Conservation (phyloP, 2,888 invertebrate species). For the Ephialtes manifestator region DNA sequence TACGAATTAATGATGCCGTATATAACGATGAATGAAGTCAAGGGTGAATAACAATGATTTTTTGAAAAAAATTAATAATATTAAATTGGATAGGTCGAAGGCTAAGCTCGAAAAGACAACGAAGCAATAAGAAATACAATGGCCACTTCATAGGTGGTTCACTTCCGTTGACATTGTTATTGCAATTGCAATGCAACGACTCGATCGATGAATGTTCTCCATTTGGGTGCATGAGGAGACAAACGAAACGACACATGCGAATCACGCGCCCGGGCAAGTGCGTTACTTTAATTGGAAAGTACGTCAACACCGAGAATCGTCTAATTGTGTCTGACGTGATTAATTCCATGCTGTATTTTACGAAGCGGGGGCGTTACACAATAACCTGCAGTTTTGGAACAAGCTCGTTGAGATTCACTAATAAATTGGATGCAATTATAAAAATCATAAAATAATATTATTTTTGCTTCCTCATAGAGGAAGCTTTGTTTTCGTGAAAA, state of each 20-base stretch:
- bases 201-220: constrained; percentile 43
- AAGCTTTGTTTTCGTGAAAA: neutral
- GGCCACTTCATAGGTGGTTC: constrained; percentile 10
- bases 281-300: constrained; percentile 66
- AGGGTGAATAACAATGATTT: neutral
- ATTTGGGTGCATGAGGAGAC: constrained; percentile 23
- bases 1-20: neutral
- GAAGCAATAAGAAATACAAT: constrained; percentile 7
- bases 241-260: constrained; percentile 52
- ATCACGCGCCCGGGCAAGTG: constrained; percentile 44
- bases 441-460: no score
- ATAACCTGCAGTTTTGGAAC: neutral
- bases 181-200: constrained; percentile 60
- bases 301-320: constrained; percentile 39
- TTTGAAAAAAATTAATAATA: neutral
- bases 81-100: neutral
- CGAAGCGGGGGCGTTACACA: neutral
- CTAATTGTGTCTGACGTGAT: constrained; percentile 6
- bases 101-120: neutral
- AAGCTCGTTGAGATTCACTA: neutral
- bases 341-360: neutral
- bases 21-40: neutral
- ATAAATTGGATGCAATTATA: neutral
- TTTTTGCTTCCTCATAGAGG: no score
- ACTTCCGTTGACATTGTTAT: constrained; percentile 53